Conservation (phyloP, 2,113 vertebrate genomes). For the Pseudopipra pipra region DNA sequence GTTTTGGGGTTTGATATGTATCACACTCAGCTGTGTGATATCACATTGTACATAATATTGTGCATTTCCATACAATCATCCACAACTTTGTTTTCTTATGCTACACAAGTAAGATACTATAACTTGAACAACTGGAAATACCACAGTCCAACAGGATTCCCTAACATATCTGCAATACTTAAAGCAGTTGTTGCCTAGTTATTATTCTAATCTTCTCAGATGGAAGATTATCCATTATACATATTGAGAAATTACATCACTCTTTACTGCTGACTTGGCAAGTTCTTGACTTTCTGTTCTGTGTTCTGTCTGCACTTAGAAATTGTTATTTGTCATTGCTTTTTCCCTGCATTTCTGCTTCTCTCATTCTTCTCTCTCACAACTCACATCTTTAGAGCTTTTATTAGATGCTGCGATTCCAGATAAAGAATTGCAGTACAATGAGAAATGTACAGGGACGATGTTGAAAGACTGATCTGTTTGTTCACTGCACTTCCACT, state of each 20-base stretch:
- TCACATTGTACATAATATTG: not conserved
- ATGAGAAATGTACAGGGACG: not conserved
- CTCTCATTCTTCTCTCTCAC: not conserved
- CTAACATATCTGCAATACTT: not conserved
- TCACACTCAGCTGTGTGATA: not conserved
- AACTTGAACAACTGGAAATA: constrained; percentile 42
- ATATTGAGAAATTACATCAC: not conserved
- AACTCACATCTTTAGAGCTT: not conserved
- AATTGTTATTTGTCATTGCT: not conserved
- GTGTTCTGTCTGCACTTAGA: not conserved
- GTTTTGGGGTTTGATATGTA: not conserved
- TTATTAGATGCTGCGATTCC: not conserved
- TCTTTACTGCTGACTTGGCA: not conserved
- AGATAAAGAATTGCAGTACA: not conserved
- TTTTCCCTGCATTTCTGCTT: not conserved
- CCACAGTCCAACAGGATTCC: constrained; percentile 18
- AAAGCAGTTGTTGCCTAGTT: not conserved
- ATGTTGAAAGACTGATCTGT: not conserved
- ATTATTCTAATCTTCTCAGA: not conserved
- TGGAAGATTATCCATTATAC: not conserved
- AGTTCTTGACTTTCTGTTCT: not conserved
- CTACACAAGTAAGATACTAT: not conserved
- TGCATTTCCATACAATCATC: not conserved
- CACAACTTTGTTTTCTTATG: not conserved
- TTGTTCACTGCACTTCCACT: not conserved